phyloP scores from a whole-genome alignment of 2,888 invertebrate genomes.

The Lycia hirtaria region DNA sequence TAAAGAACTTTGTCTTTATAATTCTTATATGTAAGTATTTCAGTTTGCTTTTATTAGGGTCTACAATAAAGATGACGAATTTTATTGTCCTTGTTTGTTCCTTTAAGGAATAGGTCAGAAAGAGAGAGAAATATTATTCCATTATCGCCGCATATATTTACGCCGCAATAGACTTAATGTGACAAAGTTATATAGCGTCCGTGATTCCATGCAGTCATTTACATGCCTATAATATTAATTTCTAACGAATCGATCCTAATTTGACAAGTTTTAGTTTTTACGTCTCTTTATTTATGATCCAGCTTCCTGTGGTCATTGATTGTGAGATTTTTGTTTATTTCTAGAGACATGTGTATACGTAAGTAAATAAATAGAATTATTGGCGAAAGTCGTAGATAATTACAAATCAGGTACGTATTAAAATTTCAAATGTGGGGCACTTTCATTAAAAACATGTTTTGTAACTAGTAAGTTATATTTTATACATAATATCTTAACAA shows the following conservation, averaged over 20 bases:
- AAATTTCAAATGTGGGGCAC: neutral
- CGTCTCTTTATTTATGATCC: constrained; percentile 32
- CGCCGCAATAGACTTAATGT: neutral
- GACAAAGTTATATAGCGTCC: constrained; percentile 16
- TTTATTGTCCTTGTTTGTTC: too few relatives aligned
- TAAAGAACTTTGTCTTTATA: too few relatives aligned
- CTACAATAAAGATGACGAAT: too few relatives aligned
- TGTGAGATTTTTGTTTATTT: constrained; percentile 15
- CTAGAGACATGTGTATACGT: neutral
- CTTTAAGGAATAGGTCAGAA: too few relatives aligned
- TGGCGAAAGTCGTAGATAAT: neutral
- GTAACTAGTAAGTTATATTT: too few relatives aligned
- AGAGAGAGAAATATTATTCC: too few relatives aligned
- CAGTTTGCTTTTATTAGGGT: too few relatives aligned
- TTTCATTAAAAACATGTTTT: too few relatives aligned
- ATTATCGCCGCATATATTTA: too few relatives aligned
- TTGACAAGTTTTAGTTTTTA: constrained; percentile 41
- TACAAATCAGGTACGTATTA: too few relatives aligned
- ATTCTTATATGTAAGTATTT: neutral
- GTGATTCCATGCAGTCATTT: constrained; percentile 5
- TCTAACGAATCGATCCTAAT: constrained; percentile 43
- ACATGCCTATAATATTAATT: constrained; percentile 40
- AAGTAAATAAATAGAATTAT: neutral
- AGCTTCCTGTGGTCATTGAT: constrained; percentile 26
- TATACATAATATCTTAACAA: neutral